Evolutionary conservation across 2,797 vertebrate genomes (phyloP), one percentile per base, ranked within the genome.

Genomic region (Clarias pachynema): DNA sequence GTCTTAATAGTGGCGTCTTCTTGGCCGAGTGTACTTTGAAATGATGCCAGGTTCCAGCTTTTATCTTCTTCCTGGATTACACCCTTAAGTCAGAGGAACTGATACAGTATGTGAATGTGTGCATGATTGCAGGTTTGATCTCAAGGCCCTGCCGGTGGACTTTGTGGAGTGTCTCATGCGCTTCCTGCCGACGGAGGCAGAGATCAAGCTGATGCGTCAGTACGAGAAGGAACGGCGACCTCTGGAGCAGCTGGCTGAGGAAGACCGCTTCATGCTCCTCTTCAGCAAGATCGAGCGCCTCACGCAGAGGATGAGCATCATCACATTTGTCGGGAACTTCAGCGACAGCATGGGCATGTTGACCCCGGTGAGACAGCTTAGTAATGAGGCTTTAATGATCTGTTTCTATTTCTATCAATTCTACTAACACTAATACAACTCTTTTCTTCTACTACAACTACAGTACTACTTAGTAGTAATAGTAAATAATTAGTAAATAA

Each of bases 311-410:
- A 99, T 99, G 97, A 97, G 95, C 86, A 97, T 97, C 92, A 99
- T 99, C 95, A 97, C 97, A 2, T 99, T 99, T 85, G 95, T 99
- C 0, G 98, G 98, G 77, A 99, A 99, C 95, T 99, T 99, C 84
- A 86, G 92, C 0, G 97, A 99, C 66, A 99, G 96, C 84, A 40
- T 98, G 78, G 94, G 93, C 96, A 96, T 99, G 97, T 96, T 99
- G 84, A 99, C 96, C 0, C 98, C 98, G 85, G 96, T 97, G 94
- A 0, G 86, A 34, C 8, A 24, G 6, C 20, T 4, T 34, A 57
- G 16, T 56, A 24, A 34, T 66, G 24, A 82, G 16, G 24, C 34
- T 44, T 14, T 49, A 53, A 37, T 40, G 0, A 9, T 12, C 3
- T 60, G 5, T n/a, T 62, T n/a, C 31, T 40, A 26, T 18, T 79